These are phyloP conservation scores for Zonitis immaculata DNA, from an alignment of 2,888 invertebrate genomes.

Conservation along the genomic window DNA sequence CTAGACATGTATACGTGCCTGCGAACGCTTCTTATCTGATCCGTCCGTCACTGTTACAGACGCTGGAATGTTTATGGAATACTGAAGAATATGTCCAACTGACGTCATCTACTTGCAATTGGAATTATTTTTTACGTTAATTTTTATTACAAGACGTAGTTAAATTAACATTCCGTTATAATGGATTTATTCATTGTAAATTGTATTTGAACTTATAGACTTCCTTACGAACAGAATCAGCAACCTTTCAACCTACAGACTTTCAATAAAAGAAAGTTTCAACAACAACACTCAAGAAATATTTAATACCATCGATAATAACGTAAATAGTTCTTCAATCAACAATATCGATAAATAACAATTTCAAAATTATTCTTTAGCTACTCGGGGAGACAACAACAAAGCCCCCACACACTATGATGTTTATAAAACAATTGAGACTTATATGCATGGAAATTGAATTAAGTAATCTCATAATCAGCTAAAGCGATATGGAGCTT, in stretches of 20 bases:
- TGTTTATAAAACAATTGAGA: too few species aligned
- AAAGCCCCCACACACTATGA: too few species aligned
- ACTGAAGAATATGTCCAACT: slow-evolving; percentile 44
- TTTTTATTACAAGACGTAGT: neutral
- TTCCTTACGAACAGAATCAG: neutral
- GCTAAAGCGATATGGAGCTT: too few species aligned
- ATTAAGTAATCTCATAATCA: too few species aligned
- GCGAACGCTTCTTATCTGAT: slow-evolving; percentile 50
- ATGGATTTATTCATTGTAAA: neutral
- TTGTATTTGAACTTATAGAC: neutral
- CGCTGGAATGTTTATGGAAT: slow-evolving; percentile 49
- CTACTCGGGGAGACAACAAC: too few species aligned
- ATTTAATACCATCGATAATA: too few species aligned
- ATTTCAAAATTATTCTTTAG: too few species aligned
- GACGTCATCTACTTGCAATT: slow-evolving; percentile 45
- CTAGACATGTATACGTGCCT: slow-evolving; percentile 50
- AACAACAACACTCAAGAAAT: too few species aligned
- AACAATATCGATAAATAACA: too few species aligned
- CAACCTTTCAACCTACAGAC: neutral
- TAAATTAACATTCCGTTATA: neutral
- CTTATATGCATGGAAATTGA: too few species aligned
- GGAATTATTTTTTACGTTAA: slow-evolving; percentile 27
- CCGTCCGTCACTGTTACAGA: slow-evolving; percentile 44
- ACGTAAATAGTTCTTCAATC: too few species aligned
- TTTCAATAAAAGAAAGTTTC: neutral